Conservation (phyloP, 2,113 vertebrate genomes). For the Datnioides undecimradiatus region DNA sequence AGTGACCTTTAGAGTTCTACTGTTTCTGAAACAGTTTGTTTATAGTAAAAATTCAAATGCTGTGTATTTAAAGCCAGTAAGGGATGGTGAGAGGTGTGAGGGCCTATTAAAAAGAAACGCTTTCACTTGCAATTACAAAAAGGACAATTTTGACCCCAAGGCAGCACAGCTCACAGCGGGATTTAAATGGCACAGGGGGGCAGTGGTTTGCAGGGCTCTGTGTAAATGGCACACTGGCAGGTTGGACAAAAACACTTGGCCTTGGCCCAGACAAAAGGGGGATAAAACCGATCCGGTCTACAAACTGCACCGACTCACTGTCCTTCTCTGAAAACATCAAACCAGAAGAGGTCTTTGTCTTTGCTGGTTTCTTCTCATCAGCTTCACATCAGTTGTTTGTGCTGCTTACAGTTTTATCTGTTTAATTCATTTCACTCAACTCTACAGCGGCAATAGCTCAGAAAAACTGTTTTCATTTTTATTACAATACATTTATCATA, state of each 20-base stretch:
- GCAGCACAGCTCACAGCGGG: constrained; percentile 35
- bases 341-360: background rate
- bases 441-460: background rate
- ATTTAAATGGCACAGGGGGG: constrained; percentile 49
- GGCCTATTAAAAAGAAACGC: constrained; percentile 38
- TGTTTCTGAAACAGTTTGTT: background rate
- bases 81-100: background rate
- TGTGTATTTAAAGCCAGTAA: background rate
- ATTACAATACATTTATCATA: background rate
- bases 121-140: constrained; percentile 60
- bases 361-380: constrained; percentile 1
- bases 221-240: constrained; percentile 60
- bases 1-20: background rate
- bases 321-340: constrained; percentile 13
- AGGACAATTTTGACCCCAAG: constrained; percentile 58
- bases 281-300: background rate
- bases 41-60: background rate
- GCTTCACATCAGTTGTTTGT: background rate
- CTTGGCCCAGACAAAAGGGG: background rate
- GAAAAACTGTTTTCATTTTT: background rate
- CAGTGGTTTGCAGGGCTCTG: constrained; percentile 19
- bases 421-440: background rate
- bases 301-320: constrained; percentile 24
- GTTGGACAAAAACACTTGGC: constrained; percentile 55
- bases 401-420: background rate